phyloP scores from a whole-genome alignment of 1,140 invertebrate genomes.

The Calephelis virginiensis region DNA sequence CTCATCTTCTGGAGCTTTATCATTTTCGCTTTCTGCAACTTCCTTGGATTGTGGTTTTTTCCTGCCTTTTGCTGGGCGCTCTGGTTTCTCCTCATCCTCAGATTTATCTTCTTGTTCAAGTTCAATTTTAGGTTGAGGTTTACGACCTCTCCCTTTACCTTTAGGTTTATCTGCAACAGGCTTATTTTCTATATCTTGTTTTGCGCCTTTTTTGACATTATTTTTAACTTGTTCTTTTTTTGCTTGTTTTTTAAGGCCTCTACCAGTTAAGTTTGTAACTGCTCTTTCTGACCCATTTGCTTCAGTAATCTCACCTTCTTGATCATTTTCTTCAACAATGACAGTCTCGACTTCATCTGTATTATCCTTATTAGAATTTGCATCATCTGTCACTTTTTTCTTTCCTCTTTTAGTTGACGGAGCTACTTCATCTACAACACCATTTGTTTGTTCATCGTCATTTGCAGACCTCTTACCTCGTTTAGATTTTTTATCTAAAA shows the following conservation, averaged over 20 bases:
- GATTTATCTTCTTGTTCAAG: constrained; percentile 41
- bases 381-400: constrained; percentile 44
- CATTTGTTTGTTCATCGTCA: constrained; percentile 41
- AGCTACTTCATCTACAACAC: constrained; percentile 41
- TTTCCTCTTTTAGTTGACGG: constrained; percentile 56
- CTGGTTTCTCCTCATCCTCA: constrained; percentile 45
- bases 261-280: constrained; percentile 30
- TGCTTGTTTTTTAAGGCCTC: constrained; percentile 51
- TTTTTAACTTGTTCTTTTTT: constrained; percentile 56
- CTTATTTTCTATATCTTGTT: constrained; percentile 43
- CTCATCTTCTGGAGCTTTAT: constrained; percentile 29
- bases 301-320: constrained; percentile 47
- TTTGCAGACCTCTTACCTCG: constrained; percentile 50
- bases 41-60: constrained; percentile 49
- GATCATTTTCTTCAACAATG: constrained; percentile 39
- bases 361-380: constrained; percentile 45
- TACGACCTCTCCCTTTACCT: constrained; percentile 51
- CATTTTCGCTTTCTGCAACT: constrained; percentile 26
- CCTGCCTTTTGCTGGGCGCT: constrained; percentile 48
- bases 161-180: constrained; percentile 53
- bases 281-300: constrained; percentile 51
- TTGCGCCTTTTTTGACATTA: constrained; percentile 48
- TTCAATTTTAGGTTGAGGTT: constrained; percentile 46
- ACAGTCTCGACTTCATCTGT: constrained; percentile 40
- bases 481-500: constrained; percentile 56